Conservation (phyloP, 2,888 invertebrate genomes). For the Cephus spinipes region DNA sequence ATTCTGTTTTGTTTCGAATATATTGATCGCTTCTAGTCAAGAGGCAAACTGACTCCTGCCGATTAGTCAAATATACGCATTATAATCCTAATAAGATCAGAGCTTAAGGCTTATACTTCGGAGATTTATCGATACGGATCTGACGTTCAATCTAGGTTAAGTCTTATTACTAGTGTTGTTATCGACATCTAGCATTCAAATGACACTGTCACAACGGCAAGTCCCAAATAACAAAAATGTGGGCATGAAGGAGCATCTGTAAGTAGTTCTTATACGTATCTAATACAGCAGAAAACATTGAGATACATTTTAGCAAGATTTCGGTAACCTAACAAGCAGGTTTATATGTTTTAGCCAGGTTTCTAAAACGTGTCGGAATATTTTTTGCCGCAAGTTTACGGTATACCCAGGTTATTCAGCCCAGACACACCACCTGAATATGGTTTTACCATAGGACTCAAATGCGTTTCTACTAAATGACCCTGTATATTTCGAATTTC, state of each 20-base stretch:
- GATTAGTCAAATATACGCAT: conserved; percentile 4
- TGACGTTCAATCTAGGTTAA: neutral
- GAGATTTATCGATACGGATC: conserved; percentile 4
- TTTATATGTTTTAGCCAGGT: no score
- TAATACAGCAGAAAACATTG: neutral
- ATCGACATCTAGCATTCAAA: neutral
- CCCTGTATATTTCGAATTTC: neutral
- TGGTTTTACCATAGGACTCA: no score
- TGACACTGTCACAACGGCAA: neutral
- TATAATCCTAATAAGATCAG: conserved; percentile 5
- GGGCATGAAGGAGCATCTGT: neutral
- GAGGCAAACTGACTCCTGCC: neutral
- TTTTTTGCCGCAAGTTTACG: no score
- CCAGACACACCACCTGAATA: no score
- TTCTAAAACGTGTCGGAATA: no score
- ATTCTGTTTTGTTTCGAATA: neutral
- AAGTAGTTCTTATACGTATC: neutral
- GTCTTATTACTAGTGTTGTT: neutral
- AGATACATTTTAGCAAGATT: no score
- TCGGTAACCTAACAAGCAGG: no score
- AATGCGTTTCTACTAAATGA: no score
- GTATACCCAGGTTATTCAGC: no score
- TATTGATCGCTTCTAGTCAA: neutral
- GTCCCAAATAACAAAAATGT: neutral
- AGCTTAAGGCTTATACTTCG: neutral